phyloP scores from a whole-genome alignment of 2,113 vertebrate genomes.

The Marmota flaviventris region DNA sequence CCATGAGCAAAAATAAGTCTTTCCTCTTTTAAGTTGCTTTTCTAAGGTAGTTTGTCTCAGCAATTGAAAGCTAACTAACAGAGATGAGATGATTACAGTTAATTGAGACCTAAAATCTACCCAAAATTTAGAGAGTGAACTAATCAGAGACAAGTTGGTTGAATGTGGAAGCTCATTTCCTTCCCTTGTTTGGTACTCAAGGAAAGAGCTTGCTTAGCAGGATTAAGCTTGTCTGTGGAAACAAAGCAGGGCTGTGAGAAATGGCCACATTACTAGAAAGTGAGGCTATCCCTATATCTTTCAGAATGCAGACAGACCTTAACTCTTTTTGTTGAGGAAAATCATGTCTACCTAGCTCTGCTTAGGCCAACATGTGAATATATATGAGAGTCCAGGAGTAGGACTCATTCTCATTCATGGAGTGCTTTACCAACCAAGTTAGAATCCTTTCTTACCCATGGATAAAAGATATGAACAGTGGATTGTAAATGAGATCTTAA shows the following conservation, averaged over 20 bases:
- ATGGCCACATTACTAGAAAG: background rate
- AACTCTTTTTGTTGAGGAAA: background rate
- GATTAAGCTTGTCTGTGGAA: background rate
- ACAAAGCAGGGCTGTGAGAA: background rate
- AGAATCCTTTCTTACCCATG: too few species aligned
- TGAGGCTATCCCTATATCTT: background rate
- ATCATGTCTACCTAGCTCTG: too few species aligned
- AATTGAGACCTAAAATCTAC: background rate
- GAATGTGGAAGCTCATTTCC: background rate
- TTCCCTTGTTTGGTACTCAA: background rate
- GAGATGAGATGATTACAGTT: background rate
- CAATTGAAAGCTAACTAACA: background rate
- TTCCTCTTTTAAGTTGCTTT: background rate
- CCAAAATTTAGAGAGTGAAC: background rate
- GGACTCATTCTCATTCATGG: background rate
- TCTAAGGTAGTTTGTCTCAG: background rate
- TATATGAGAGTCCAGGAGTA: background rate
- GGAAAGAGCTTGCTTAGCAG: fast-evolving
- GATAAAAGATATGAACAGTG: background rate
- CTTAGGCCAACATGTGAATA: background rate
- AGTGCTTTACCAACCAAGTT: too few species aligned
- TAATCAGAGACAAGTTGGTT: background rate
- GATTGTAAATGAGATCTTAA: background rate
- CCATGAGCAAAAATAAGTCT: background rate
- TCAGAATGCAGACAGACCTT: background rate